Base-by-base conservation (phyloP, 2,113 vertebrate species). In the Dolichallabes microphthalmus region DNA sequence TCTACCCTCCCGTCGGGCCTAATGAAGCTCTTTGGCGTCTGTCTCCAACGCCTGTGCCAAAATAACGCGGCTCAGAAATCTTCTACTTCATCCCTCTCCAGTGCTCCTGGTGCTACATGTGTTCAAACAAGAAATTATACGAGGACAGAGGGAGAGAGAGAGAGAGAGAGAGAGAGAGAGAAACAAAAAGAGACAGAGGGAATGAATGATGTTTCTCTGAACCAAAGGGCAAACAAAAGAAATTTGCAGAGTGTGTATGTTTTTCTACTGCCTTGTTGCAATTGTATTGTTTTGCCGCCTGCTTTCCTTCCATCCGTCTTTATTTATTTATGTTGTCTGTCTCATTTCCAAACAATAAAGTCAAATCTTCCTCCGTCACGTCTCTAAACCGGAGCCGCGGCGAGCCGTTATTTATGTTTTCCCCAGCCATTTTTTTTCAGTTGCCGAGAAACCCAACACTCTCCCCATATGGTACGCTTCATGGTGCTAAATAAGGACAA, bases 1-100 rank as follows among this genome's bases (percentile, higher is more conserved):
- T 86, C 64, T 88, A 89, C 88, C 89, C 88, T 87, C 90, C 91
- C 90, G 87, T 90, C 2, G 83, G 91, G 83, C 90, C 90, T 91
- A 92, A 92, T 92, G 89, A 92, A 92, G 91, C 91, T 89, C 89
- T 92, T 90, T 94, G 93, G 93, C 92, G 86, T 88, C 90, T 91
- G 90, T 88, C 88, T 90, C 82, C 85, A 81, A 73, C 64, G 86
- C 79, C 85, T 79, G 73, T 86, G 91, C 91, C 92, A 93, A 89
- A 88, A 90, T 73, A 89, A 86, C 88, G 58, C 20, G 25, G 79
- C 90, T 90, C 86, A 84, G 81, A 88, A 90, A 85, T 87, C 88
- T 90, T 82, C 88, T 82, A 52, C 88, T 90, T 89, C 88, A 91
- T 92, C 86, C 83, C 75, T 80, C 82, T 84, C 80, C 74, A 78